phyloP scores from a whole-genome alignment of 2,888 invertebrate genomes.

The Urechis unicinctus region DNA sequence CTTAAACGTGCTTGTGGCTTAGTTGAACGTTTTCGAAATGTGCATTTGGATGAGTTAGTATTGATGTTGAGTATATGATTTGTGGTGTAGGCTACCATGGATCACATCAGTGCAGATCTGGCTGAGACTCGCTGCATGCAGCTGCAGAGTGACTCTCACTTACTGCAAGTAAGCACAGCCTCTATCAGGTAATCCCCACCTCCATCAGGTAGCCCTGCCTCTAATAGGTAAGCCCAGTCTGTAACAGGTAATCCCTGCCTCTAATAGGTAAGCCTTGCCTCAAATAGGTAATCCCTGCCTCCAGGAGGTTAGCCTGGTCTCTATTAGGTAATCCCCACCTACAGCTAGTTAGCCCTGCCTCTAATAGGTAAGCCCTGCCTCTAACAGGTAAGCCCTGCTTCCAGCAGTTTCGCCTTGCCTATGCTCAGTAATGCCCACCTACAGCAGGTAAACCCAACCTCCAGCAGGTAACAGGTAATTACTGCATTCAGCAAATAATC shows the following conservation, averaged over 20 bases:
- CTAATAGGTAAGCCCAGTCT: background rate
- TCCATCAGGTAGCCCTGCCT: background rate
- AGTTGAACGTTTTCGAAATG: no score
- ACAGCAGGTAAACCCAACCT: no score
- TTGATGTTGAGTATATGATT: no score
- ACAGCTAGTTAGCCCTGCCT: background rate
- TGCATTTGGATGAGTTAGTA: no score
- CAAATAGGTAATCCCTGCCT: background rate
- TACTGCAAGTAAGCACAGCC: conserved; percentile 51
- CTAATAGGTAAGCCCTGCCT: background rate
- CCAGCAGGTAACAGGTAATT: background rate
- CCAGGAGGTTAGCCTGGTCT: no score
- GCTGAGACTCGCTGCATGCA: conserved; percentile 61
- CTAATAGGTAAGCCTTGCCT: background rate
- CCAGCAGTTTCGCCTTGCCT: background rate
- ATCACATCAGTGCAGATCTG: conserved; percentile 65
- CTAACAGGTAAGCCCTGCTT: background rate
- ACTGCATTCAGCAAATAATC: background rate
- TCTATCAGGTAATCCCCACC: background rate
- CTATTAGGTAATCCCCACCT: no score
- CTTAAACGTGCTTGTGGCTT: no score
- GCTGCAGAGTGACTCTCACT: conserved; percentile 58
- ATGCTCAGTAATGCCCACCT: no score
- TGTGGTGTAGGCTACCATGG: conserved; percentile 51
- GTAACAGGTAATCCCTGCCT: background rate